Evolutionary conservation across 1,140 invertebrate genomes (phyloP), one percentile per base, ranked within the genome.

Genomic region (Delia radicum): DNA sequence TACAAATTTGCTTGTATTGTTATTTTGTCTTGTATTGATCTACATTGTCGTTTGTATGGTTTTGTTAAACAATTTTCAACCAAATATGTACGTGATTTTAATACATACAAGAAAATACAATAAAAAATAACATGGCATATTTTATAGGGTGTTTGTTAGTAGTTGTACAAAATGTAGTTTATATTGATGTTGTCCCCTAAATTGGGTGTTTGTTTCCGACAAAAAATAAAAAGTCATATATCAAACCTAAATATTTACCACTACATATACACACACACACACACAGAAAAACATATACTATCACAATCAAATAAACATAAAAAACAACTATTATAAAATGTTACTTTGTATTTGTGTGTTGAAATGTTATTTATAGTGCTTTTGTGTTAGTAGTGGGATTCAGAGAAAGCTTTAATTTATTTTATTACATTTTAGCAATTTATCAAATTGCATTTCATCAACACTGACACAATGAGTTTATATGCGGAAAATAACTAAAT

Each of bases 381-480:
- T 18, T 55, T 21, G n/a, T 55, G 15, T 55, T 55, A 6, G 18
- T 55, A 55, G 46, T 55, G 3, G n/a, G 18, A n/a, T 18, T 21
- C 15, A 21, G 8, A 21, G 18, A n/a, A 21, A 18, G 29, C 28
- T 33, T 69, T 69, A 69, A 69, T 69, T 69, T 69, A 69, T 69
- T 69, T 69, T 31, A 33, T 69, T 69, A 33, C 29, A 69, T 69
- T 69, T 33, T 33, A 69, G 29, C 65, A 69, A 69, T 69, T 69
- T 69, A 67, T 33, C 29, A 69, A 69, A 69, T 69, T 69, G 65
- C 65, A 69, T 69, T 69, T 69, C 65, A 69, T 69, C 65, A 69
- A 33, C 63, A 29, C 63, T 67, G 63, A 67, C 63, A 67, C 63
- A 67, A 15, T 63, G n/a, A 55, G 46, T 55, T 55, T 55, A 18